These are phyloP conservation scores for Tamias sibiricus DNA, from an alignment of 2,113 vertebrate species.

Conservation along the genomic window DNA sequence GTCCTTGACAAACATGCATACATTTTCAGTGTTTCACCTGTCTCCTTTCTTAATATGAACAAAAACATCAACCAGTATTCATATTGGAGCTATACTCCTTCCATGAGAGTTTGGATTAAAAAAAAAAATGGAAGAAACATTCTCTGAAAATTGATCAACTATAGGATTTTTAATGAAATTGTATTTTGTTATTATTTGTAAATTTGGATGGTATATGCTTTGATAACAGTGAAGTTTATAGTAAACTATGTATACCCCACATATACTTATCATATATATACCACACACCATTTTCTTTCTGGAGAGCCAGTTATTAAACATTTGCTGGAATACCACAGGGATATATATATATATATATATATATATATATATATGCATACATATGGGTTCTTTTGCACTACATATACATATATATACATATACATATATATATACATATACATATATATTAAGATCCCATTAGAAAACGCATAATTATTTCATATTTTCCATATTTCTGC, in stretches of 20 bases:
- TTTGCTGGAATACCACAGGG: background rate
- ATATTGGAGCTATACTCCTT: background rate
- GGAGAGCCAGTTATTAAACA: background rate
- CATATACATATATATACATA: too few relatives aligned
- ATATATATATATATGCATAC: too few relatives aligned
- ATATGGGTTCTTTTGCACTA: too few relatives aligned
- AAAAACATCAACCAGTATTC: slow-evolving; percentile 24
- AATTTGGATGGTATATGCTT: background rate
- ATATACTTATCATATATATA: background rate
- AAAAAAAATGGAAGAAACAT: background rate
- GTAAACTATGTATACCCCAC: background rate
- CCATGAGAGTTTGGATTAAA: background rate
- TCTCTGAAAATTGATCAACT: too few relatives aligned
- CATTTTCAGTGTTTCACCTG: background rate
- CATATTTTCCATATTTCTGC: background rate
- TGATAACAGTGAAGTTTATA: background rate
- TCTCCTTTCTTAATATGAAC: background rate
- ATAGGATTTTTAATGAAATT: background rate
- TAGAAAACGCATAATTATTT: slow-evolving; percentile 23
- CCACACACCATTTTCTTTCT: background rate
- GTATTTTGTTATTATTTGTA: background rate
- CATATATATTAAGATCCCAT: background rate
- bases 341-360: too few relatives aligned
- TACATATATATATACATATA: too few relatives aligned
- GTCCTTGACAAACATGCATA: background rate